Evolutionary conservation across 1,140 invertebrate genomes (phyloP).

Genomic region (Cepaea nemoralis): DNA sequence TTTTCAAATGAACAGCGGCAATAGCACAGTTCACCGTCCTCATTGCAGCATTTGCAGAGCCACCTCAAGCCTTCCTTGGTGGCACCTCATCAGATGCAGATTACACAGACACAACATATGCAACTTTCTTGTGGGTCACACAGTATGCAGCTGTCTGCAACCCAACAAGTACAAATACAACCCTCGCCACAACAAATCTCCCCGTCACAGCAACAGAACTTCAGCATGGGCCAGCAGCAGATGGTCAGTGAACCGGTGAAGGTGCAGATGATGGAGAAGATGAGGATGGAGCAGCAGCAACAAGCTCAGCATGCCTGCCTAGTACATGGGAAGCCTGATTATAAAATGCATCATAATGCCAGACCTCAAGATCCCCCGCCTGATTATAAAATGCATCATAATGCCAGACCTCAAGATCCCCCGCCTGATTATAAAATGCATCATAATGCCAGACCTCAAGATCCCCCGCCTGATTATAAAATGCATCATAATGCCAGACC

Average conservation of each 20-base stretch:
- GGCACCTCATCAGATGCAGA: conserved; percentile 64
- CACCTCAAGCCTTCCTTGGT: conserved; percentile 59
- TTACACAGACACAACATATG: conserved; percentile 65
- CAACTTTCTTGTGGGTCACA: conserved; percentile 65
- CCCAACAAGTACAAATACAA: conserved; percentile 87
- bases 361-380: too few relatives aligned
- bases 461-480: too few relatives aligned
- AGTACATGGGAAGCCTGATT: conserved; percentile 67
- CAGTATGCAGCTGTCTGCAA: conserved; percentile 84
- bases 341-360: conserved; percentile 61
- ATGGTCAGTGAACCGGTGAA: conserved; percentile 60
- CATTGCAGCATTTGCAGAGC: conserved; percentile 68
- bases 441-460: too few relatives aligned
- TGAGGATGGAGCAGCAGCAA: conserved; percentile 49
- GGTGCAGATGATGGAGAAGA: conserved; percentile 58
- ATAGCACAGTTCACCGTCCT: conserved; percentile 57
- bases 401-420: too few relatives aligned
- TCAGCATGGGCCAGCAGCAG: conserved; percentile 70
- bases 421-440: too few relatives aligned
- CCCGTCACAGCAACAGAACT: conserved; percentile 82
- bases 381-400: too few relatives aligned
- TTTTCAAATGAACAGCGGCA: conserved; percentile 49
- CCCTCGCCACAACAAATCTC: conserved; percentile 80
- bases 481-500: too few relatives aligned
- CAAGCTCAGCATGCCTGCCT: conserved; percentile 56